phyloP scores from a whole-genome alignment of 2,888 invertebrate genomes.

The Tetramorium bicarinatum region DNA sequence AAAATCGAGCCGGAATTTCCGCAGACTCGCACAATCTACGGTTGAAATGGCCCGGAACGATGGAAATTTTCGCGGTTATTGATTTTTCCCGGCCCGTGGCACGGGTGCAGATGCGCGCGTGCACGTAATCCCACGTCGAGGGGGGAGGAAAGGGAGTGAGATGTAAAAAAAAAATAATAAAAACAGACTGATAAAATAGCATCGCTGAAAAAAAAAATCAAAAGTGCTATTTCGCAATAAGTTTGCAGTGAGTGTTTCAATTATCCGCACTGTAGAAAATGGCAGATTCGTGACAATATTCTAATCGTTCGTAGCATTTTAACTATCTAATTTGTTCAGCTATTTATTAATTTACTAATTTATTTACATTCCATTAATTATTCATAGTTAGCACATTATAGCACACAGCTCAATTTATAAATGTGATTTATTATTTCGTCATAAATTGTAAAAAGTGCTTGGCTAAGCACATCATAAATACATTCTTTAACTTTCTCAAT shows the following conservation, averaged over 20 bases:
- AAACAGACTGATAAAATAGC: conserved; percentile 44
- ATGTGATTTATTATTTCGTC: not conserved
- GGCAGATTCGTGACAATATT: conserved; percentile 44
- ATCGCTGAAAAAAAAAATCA: conserved; percentile 48
- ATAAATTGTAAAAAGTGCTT: not conserved
- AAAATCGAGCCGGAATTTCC: conserved; percentile 80
- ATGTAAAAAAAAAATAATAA: conserved; percentile 41
- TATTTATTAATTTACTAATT: no score
- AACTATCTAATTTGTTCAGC: not conserved
- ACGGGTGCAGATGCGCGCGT: conserved; percentile 73
- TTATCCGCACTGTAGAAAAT: conserved; percentile 51
- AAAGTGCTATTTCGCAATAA: conserved; percentile 58
- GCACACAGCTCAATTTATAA: not conserved
- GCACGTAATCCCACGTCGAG: conserved; percentile 65
- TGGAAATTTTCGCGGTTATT: conserved; percentile 80
- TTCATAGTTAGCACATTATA: not conserved
- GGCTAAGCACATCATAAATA: not conserved
- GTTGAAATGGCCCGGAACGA: conserved; percentile 78
- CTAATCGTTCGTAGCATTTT: not conserved
- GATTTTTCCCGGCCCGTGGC: conserved; percentile 71
- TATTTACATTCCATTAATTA: not conserved
- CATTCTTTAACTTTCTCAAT: not conserved
- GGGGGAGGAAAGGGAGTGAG: conserved; percentile 8
- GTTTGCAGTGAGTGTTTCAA: conserved; percentile 22
- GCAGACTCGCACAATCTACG: conserved; percentile 75